Evolutionary conservation across 2,797 vertebrate species (phyloP).

Genomic region (Darevskia mixta): DNA sequence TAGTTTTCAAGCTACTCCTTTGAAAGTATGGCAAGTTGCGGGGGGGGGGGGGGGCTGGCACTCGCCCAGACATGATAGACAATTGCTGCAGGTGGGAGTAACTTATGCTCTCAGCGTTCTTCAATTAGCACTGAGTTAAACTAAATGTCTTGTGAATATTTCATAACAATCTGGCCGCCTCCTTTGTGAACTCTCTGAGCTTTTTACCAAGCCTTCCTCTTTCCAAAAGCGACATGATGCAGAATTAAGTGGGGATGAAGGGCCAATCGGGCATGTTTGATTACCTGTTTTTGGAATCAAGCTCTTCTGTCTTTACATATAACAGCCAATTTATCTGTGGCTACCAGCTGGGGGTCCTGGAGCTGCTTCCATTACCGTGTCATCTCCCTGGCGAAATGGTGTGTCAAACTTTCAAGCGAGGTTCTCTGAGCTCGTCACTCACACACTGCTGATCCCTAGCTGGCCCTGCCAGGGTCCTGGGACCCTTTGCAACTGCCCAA

Average conservation of each 20-base stretch:
- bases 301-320: conserved; percentile 31
- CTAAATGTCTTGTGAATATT: conserved; percentile 79
- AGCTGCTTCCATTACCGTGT: not conserved
- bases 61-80: conserved; percentile 72
- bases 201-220: conserved; percentile 74
- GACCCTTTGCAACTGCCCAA: not conserved
- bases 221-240: conserved; percentile 66
- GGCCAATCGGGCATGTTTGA: conserved; percentile 60
- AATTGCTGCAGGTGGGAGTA: conserved; percentile 75
- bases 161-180: conserved; percentile 75
- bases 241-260: conserved; percentile 67
- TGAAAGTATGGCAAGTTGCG: conserved; percentile 48
- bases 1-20: conserved; percentile 27
- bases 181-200: conserved; percentile 72
- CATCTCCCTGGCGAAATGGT: not conserved
- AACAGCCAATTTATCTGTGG: not conserved
- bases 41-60: conserved; percentile 46
- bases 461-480: not conserved
- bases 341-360: not conserved
- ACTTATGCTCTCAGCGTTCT: conserved; percentile 76
- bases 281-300: conserved; percentile 54
- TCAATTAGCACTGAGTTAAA: conserved; percentile 78
- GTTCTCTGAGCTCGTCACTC: not conserved
- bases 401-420: too few relatives aligned
- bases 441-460: not conserved